Conservation (phyloP, 2,797 vertebrate genomes). For the Sardinella longiceps region DNA sequence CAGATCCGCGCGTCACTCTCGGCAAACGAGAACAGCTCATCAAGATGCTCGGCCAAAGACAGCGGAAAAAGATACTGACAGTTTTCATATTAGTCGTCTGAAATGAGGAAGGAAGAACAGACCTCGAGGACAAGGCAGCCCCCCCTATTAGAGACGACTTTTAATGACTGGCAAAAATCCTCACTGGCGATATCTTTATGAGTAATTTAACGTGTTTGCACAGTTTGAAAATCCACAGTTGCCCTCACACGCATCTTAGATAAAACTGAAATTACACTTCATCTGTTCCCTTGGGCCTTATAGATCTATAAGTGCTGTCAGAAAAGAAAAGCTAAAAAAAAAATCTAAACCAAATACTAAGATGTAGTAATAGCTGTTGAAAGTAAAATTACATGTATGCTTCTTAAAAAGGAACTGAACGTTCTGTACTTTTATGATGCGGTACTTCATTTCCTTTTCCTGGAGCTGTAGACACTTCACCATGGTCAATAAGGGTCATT, state of each 20-base stretch:
- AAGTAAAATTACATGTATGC: not conserved
- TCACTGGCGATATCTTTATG: not conserved
- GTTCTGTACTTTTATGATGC: not conserved
- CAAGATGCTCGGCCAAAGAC: not conserved
- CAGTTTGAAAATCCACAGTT: not conserved
- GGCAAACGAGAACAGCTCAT: slow-evolving; percentile 9
- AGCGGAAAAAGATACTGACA: not conserved
- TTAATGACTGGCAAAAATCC: not conserved
- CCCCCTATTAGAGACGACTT: not conserved
- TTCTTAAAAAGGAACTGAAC: not conserved
- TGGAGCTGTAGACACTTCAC: not conserved
- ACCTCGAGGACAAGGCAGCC: not conserved
- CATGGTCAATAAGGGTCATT: not conserved
- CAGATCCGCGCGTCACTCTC: slow-evolving; percentile 8
- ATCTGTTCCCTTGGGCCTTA: not conserved
- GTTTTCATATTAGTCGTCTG: not conserved
- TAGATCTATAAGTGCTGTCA: not conserved
- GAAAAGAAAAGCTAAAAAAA: not conserved
- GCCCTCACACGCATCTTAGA: not conserved
- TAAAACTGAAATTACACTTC: not conserved
- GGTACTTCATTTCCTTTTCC: not conserved
- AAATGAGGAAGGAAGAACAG: not conserved
- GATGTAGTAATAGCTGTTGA: not conserved
- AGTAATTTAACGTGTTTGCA: not conserved
- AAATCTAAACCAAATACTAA: not conserved